Base-by-base conservation (phyloP, 2,113 vertebrate species). In the Columba livia region DNA sequence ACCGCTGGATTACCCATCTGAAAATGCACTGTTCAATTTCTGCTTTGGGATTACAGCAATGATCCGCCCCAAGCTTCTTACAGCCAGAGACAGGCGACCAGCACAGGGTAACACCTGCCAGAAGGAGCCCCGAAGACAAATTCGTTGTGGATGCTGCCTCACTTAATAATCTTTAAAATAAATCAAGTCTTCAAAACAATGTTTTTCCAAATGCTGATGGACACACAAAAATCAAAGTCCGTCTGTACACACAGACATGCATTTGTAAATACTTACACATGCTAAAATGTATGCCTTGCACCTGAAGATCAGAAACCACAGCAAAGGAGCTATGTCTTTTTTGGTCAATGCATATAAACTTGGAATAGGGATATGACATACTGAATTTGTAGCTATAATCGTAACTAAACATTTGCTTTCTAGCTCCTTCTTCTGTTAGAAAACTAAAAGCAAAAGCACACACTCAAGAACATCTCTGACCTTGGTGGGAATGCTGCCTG, bases 11-110 rank as follows among this genome's bases (percentile, higher is more conserved):
- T 79, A 86, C 42, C 64, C 48, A 79, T 89, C 90, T 90, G 94
- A 93, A 97, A 94, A 94, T 54, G 93, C 66, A 85, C 69, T 23
- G 70, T n/a, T 74, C 47, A 50, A 40, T 44, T 90, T 90, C 89
- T 92, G 48, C 77, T 61, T 62, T 87, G 44, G 60, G 53, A 87
- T 86, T 89, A 92, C 48, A 87, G 73, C 25, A 81, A 62, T 15
- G 69, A 92, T 86, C 77, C 0, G 0, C 82, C 79, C 61, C 85
- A 86, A 91, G 81, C 70, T 81, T 69, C 89, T 89, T 69, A 84
- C 1, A 78, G 79, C 16, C 2, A 2, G 24, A 57, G 44, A 81
- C 40, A 72, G 72, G 53, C 0, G 0, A 88, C 12, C 31, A 57
- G n/a, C 0, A 3, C 42, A 65, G 6, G 34, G 28, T 14, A 36